Conservation (phyloP, 2,797 vertebrate species). For the Sorex maritimensis region DNA sequence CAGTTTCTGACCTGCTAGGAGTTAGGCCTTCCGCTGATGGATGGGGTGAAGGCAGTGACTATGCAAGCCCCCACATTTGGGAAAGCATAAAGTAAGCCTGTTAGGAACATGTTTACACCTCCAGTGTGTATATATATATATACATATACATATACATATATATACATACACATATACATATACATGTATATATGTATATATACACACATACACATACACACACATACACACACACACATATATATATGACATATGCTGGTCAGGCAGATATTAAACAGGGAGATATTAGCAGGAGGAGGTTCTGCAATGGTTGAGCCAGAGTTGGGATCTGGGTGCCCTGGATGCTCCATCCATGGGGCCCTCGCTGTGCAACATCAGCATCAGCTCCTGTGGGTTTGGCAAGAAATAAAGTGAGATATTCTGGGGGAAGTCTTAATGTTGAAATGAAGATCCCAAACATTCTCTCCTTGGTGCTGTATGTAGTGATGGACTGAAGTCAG, state of each 20-base stretch:
- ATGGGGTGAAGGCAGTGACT: neutral
- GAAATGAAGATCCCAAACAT: slow-evolving; percentile 1
- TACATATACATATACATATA: no score
- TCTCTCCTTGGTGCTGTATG: neutral
- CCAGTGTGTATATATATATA: neutral
- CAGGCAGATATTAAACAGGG: no score
- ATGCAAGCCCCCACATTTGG: neutral
- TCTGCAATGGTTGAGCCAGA: neutral
- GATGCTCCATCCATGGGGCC: neutral
- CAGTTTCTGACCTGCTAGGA: neutral
- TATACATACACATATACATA: no score
- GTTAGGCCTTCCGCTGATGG: neutral
- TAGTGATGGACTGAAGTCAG: neutral
- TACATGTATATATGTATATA: no score
- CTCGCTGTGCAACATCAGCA: neutral
- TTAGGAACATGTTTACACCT: neutral
- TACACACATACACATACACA: no score
- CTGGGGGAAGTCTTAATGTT: slow-evolving; percentile 12
- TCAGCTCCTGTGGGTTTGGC: neutral
- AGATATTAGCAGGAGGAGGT: neutral
- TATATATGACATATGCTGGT: no score
- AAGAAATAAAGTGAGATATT: slow-evolving; percentile 36
- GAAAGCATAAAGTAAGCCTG: neutral
- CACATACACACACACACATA: no score
- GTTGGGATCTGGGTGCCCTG: neutral